Percentiles rank a stretch among this genome's conserved stretches.
Conservation (phyloP, 2,797 vertebrate genomes). For the Phyllotis vaccarum region DNA sequence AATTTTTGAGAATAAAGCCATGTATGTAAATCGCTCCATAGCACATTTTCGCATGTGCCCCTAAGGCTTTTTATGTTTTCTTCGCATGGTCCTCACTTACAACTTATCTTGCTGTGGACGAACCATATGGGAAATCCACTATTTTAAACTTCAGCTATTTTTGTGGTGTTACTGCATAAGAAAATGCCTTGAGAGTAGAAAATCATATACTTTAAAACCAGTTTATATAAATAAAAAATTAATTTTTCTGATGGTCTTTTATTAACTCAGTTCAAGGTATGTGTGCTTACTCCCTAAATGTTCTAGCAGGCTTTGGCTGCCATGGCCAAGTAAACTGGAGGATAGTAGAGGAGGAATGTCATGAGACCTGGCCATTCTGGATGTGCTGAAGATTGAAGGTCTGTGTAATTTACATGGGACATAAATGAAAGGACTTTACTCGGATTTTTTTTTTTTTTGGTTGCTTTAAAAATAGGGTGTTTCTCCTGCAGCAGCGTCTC, state of each 20-base stretch:
- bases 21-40: constrained; percentile 79
- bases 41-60: constrained; percentile 84
- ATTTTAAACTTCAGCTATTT: constrained; percentile 86
- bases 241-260: constrained; percentile 77
- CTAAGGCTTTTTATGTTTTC: constrained; percentile 85
- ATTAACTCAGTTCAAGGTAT: constrained; percentile 59
- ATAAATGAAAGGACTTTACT: constrained; percentile 83
- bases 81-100: constrained; percentile 85
- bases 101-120: constrained; percentile 85
- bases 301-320: constrained; percentile 59
- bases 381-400: constrained; percentile 75
- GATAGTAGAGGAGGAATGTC: constrained; percentile 48
- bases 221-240: constrained; percentile 84
- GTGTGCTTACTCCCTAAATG: constrained; percentile 57
- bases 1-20: constrained; percentile 75
- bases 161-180: constrained; percentile 85
- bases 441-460: constrained; percentile 66
- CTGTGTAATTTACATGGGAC: constrained; percentile 82
- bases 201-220: constrained; percentile 80
- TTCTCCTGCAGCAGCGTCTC: constrained; percentile 81
- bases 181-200: constrained; percentile 83
- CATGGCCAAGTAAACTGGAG: constrained; percentile 54
- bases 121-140: constrained; percentile 86
- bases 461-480: constrained; percentile 81
- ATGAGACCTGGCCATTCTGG: constrained; percentile 79